phyloP scores from a whole-genome alignment of 2,113 vertebrate species.

The Axis porcinus region DNA sequence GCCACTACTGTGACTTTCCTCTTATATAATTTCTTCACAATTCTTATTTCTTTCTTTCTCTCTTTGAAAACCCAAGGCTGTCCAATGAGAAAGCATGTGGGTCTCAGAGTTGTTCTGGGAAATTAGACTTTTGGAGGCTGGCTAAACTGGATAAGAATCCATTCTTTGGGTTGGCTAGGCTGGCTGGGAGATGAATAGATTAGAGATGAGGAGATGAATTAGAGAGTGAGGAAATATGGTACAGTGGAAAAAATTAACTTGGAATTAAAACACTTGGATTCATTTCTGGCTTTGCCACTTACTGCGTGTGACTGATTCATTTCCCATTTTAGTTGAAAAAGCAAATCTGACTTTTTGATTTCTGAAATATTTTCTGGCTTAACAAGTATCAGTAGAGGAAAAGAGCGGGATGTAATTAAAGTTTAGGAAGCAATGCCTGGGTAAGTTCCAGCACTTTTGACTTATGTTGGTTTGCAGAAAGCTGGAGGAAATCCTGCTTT shows the following conservation, averaged over 20 bases:
- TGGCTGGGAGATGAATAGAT: not conserved
- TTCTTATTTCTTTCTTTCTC: not conserved
- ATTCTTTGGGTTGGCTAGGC: not conserved
- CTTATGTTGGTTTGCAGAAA: not conserved
- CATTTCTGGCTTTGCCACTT: not conserved
- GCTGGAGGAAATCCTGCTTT: not conserved
- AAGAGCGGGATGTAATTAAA: not conserved
- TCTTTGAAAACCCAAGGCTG: not conserved
- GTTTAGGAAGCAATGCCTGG: not conserved
- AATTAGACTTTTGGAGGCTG: not conserved
- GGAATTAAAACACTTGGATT: conserved; percentile 9
- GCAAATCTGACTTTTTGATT: not conserved
- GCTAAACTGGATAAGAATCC: not conserved
- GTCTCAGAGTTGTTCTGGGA: not conserved
- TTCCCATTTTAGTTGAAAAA: not conserved
- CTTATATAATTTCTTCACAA: not conserved
- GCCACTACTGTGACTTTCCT: not conserved
- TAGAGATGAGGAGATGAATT: not conserved
- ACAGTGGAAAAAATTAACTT: not conserved
- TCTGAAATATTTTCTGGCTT: not conserved
- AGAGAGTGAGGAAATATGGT: not conserved
- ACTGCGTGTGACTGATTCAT: not conserved
- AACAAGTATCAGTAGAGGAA: not conserved
- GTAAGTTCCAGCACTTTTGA: not conserved
- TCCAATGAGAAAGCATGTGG: not conserved